phyloP scores from a whole-genome alignment of 2,797 vertebrate species.

The Allobates femoralis region DNA sequence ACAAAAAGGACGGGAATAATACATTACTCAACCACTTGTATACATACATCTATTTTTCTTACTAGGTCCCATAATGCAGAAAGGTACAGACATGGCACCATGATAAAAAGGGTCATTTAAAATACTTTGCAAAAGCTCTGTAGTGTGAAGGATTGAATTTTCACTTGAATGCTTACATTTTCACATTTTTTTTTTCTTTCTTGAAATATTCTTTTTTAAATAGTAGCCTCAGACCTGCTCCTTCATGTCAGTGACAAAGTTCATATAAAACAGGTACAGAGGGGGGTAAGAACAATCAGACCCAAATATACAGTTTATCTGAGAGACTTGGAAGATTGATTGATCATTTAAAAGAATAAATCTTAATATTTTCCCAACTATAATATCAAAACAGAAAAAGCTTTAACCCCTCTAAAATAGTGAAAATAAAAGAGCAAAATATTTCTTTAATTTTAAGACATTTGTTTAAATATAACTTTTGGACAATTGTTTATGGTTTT shows the following conservation, averaged over 20 bases:
- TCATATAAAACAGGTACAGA: constrained; percentile 66
- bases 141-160: constrained; percentile 87
- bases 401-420: neutral
- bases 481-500: too few relatives aligned
- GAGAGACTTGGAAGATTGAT: neutral
- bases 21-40: constrained; percentile 78
- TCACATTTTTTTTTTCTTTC: constrained; percentile 74
- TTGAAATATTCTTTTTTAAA: constrained; percentile 75
- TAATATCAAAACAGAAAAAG: neutral
- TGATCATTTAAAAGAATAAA: neutral
- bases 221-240: constrained; percentile 68
- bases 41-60: constrained; percentile 79
- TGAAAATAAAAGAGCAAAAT: too few relatives aligned
- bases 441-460: too few relatives aligned
- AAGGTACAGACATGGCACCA: constrained; percentile 77
- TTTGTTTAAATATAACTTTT: too few relatives aligned
- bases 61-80: constrained; percentile 76
- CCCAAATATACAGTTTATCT: neutral
- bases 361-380: neutral
- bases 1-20: constrained; percentile 74
- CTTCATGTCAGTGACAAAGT: constrained; percentile 69
- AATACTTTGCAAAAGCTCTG: constrained; percentile 80
- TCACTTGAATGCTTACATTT: constrained; percentile 84
- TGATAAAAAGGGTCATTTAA: constrained; percentile 86
- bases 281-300: neutral